Conservation (phyloP, 2,888 invertebrate genomes). For the Dione vanillae region DNA sequence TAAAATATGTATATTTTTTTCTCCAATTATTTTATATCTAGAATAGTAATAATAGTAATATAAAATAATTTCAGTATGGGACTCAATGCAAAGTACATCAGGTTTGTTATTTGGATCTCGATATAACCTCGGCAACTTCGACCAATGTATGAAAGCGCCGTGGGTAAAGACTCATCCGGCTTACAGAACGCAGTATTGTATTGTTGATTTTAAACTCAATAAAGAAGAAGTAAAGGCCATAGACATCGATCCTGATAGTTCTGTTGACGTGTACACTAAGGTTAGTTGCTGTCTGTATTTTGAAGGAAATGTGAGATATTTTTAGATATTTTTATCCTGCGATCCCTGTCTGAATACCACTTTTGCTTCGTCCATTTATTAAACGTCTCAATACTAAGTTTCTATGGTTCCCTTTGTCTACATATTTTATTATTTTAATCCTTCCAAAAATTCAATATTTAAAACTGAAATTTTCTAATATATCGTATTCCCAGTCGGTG, state of each 20-base stretch:
- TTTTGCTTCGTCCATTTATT: no score
- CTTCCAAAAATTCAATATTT: no score
- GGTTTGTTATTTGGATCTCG: conserved; percentile 82
- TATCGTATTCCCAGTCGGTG: conserved; percentile 47
- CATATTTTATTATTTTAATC: no score
- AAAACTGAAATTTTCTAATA: no score
- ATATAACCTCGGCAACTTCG: conserved; percentile 85
- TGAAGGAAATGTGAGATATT: no score
- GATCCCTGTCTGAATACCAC: no score
- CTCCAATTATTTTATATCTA: no score
- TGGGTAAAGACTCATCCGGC: conserved; percentile 60
- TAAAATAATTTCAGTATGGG: conserved; percentile 81
- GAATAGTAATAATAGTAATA: not conserved
- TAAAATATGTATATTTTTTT: no score
- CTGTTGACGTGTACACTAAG: conserved; percentile 47
- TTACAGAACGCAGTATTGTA: conserved; percentile 73
- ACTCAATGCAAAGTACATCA: conserved; percentile 82
- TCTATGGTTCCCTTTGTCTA: no score
- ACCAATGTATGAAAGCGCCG: conserved; percentile 78
- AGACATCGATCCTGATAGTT: conserved; percentile 45
- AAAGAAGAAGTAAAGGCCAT: conserved; percentile 18
- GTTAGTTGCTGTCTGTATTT: conserved; percentile 43
- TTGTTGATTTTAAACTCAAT: conserved; percentile 66
- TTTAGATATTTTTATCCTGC: no score
- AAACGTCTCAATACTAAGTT: no score